Percentiles rank a stretch among this genome's conserved stretches.
Evolutionary conservation across 1,140 invertebrate genomes (phyloP).

Genomic region (Aphelenchoides fujianensis): DNA sequence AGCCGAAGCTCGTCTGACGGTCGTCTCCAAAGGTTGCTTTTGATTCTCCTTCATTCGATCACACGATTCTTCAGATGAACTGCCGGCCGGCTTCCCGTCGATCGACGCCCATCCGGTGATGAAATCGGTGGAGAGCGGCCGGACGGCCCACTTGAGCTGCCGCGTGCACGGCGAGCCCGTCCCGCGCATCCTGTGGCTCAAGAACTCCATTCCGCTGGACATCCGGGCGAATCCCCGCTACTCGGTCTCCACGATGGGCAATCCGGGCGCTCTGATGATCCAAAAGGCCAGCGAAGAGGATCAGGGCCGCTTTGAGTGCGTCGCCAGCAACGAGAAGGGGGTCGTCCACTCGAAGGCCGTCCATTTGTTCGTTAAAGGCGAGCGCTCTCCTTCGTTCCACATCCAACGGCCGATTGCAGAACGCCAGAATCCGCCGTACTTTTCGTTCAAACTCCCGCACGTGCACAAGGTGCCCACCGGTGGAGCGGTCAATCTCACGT

Average conservation of each 20-base stretch:
- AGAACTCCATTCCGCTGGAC: conserved; percentile 83
- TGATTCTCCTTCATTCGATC: no score
- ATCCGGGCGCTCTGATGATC: conserved; percentile 75
- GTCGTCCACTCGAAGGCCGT: conserved; percentile 83
- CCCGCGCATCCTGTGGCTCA: conserved; percentile 81
- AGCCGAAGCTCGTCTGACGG: conserved; percentile 78
- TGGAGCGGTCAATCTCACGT: conserved; percentile 83
- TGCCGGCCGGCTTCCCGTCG: conserved; percentile 83
- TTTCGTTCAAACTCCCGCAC: conserved; percentile 78
- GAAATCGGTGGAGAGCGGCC: conserved; percentile 91
- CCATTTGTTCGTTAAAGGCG: conserved; percentile 89
- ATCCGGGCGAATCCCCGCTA: conserved; percentile 76
- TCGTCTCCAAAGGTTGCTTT: conserved; percentile 74
- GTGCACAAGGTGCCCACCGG: conserved; percentile 83
- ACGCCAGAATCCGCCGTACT: conserved; percentile 86
- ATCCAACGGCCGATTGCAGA: no score
- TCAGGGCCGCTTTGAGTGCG: conserved; percentile 87
- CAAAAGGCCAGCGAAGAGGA: conserved; percentile 81
- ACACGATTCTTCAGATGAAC: conserved; percentile 72
- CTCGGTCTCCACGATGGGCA: conserved; percentile 74
- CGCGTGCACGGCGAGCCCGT: conserved; percentile 80
- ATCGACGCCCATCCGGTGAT: conserved; percentile 78
- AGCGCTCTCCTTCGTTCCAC: no score
- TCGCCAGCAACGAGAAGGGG: conserved; percentile 82
- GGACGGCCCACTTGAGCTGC: conserved; percentile 81